Evolutionary conservation across 2,797 vertebrate genomes (phyloP).

Genomic region (Mormyrus proboscirostris): DNA sequence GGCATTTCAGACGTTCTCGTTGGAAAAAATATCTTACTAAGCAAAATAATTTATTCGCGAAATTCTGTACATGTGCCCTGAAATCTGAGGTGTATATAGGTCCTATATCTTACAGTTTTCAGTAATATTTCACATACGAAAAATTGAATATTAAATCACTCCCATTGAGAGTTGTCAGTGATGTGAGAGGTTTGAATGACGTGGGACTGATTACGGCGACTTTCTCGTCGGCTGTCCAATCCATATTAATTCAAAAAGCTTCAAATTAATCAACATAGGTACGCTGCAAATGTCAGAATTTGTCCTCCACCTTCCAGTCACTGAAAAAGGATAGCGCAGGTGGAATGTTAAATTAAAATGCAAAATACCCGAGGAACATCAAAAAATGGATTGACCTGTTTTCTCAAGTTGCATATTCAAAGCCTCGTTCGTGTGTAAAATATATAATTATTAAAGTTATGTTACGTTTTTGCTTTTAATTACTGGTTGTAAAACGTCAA

Average conservation of each 20-base stretch:
- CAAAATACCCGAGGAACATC: neutral
- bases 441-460: neutral
- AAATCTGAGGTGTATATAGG: neutral
- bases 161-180: constrained; percentile 4
- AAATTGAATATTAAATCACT: neutral
- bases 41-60: neutral
- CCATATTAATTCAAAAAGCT: neutral
- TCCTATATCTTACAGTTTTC: neutral
- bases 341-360: neutral
- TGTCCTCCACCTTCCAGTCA: neutral
- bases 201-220: neutral
- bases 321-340: neutral
- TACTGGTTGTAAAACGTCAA: neutral
- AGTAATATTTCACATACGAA: neutral
- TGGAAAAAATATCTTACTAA: constrained; percentile 1
- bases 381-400: neutral
- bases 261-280: neutral
- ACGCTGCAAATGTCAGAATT: neutral
- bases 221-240: constrained; percentile 5
- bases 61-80: neutral
- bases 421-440: neutral
- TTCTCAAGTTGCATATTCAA: neutral
- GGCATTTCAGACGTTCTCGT: neutral
- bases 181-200: neutral
- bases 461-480: neutral